These are phyloP conservation scores for Lynx canadensis DNA, from an alignment of 2,113 vertebrate species.

Conservation along the genomic window DNA sequence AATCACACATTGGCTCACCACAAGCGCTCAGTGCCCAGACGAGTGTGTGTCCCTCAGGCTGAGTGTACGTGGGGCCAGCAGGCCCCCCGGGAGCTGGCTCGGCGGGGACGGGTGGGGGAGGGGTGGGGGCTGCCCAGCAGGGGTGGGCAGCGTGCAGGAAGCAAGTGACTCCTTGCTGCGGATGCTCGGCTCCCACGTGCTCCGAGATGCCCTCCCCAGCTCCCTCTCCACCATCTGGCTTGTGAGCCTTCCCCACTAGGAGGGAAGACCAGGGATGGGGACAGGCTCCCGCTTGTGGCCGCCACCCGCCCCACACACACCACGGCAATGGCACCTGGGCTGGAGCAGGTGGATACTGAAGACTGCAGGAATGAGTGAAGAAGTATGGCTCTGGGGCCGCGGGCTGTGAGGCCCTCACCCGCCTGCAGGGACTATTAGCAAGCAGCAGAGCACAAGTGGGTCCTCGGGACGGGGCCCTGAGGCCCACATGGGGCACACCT, in stretches of 20 bases:
- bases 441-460: background rate
- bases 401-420: no score
- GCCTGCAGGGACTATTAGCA: background rate
- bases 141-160: no score
- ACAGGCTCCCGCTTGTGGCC: background rate
- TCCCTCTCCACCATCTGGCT: background rate
- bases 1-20: background rate
- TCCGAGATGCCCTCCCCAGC: no score
- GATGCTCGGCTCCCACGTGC: background rate
- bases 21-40: background rate
- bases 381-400: background rate
- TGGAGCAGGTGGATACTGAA: no score
- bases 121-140: no score
- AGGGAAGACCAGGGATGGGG: background rate
- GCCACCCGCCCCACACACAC: background rate
- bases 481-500: background rate
- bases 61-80: background rate
- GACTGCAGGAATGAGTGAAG: rapidly evolving
- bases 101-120: no score
- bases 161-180: background rate
- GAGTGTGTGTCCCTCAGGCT: background rate
- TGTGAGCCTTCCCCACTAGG: background rate
- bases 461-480: background rate
- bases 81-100: background rate
- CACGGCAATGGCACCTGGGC: background rate